Conservation (phyloP, 2,113 vertebrate genomes). For the Argyrosomus japonicus region DNA sequence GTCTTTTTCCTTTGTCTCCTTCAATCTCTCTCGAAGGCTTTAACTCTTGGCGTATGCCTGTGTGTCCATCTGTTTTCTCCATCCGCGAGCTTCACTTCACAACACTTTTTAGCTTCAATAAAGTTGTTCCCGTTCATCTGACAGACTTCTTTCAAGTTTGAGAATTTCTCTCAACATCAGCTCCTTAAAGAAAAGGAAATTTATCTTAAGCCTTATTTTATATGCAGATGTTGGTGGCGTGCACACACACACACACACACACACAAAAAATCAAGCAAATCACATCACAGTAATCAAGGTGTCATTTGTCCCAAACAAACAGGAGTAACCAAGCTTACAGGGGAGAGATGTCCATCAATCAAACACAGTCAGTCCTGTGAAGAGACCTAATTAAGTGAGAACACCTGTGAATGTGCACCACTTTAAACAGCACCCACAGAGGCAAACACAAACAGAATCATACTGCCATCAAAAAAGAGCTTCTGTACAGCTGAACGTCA, state of each 20-base stretch:
- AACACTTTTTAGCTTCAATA: neutral
- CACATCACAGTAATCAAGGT: neutral
- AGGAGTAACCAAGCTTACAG: neutral
- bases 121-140: neutral
- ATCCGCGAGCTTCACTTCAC: slow-evolving; percentile 6
- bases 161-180: neutral
- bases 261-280: neutral
- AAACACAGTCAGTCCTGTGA: neutral
- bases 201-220: neutral
- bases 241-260: neutral
- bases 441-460: neutral
- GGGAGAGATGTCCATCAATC: neutral
- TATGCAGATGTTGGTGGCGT: neutral
- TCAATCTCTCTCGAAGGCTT: slow-evolving; percentile 22
- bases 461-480: neutral
- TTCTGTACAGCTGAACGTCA: neutral
- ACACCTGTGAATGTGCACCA: neutral
- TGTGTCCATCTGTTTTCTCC: slow-evolving; percentile 45
- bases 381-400: neutral
- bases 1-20: slow-evolving; percentile 12
- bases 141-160: slow-evolving; percentile 9
- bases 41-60: slow-evolving; percentile 8
- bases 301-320: neutral
- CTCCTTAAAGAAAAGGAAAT: neutral
- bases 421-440: neutral